phyloP scores from a whole-genome alignment of 2,113 vertebrate species.

The Xenotilapia leptura region DNA sequence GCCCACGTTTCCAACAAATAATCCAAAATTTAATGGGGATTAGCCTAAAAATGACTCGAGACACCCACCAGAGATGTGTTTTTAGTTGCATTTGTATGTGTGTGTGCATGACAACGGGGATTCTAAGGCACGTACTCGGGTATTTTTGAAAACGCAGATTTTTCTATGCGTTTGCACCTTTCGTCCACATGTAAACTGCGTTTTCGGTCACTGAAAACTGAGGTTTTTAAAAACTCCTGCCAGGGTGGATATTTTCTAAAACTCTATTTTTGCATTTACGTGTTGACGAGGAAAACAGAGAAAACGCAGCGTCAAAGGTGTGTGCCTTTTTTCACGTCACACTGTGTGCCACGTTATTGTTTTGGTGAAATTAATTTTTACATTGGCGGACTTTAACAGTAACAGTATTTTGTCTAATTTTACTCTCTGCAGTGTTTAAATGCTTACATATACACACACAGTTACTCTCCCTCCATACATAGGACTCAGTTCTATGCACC shows the following conservation, averaged over 20 bases:
- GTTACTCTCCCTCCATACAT: not conserved
- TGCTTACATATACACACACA: not conserved
- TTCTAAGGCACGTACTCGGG: not conserved
- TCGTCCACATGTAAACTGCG: rapidly evolving
- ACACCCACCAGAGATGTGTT: constrained; percentile 1
- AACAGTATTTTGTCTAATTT: not conserved
- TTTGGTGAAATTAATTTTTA: not conserved
- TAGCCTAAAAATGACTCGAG: constrained; percentile 1
- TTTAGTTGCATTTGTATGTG: not conserved
- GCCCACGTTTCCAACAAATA: not conserved
- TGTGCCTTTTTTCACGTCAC: not conserved
- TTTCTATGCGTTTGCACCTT: not conserved
- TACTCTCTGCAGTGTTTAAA: not conserved
- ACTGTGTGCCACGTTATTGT: not conserved
- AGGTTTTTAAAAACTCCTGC: not conserved
- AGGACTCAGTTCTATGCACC: not conserved
- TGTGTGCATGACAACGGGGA: not conserved
- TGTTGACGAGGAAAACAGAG: not conserved
- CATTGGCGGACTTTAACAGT: not conserved
- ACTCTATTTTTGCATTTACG: not conserved
- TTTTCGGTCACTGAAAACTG: not conserved
- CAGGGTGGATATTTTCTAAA: not conserved
- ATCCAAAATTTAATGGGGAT: constrained; percentile 43
- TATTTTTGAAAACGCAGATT: not conserved
- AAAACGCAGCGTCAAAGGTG: not conserved